phyloP scores from a whole-genome alignment of 2,888 invertebrate species.

The Notodonta ziczac region DNA sequence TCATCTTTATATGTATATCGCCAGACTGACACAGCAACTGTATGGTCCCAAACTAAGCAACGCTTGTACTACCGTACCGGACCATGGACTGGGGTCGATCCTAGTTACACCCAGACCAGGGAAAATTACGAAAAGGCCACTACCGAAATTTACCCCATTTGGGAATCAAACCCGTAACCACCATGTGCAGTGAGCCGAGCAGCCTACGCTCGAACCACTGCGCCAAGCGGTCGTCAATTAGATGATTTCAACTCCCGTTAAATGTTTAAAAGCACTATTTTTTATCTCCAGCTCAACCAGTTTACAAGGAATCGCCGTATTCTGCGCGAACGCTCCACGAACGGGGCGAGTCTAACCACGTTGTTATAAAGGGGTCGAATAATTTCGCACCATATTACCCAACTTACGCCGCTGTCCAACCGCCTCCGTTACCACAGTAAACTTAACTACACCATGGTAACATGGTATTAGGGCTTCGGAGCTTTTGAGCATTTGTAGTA shows the following conservation, averaged over 20 bases:
- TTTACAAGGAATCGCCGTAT: slow-evolving; percentile 86
- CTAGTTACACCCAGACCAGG: no score
- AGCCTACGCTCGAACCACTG: no score
- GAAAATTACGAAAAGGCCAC: no score
- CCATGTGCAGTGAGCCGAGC: no score
- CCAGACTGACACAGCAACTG: no score
- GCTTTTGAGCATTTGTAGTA: slow-evolving; percentile 2
- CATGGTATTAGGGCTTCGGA: not conserved
- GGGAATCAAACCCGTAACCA: no score
- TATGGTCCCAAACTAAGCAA: no score
- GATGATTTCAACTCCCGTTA: no score
- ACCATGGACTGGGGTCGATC: no score
- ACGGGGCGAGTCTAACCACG: slow-evolving; percentile 85
- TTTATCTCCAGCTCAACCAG: slow-evolving; percentile 84
- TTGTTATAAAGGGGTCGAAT: slow-evolving; percentile 73
- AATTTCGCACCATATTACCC: slow-evolving; percentile 86
- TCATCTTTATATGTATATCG: not conserved
- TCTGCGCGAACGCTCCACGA: slow-evolving; percentile 87
- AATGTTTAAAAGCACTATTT: not conserved
- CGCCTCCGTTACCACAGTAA: slow-evolving; percentile 81
- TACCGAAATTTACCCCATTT: no score
- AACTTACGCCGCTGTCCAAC: slow-evolving; percentile 83
- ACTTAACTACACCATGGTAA: not conserved
- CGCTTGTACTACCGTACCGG: no score
- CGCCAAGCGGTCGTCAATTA: no score